Evolutionary conservation across 2,888 invertebrate genomes (phyloP).

Genomic region (Oscheius onirici): DNA sequence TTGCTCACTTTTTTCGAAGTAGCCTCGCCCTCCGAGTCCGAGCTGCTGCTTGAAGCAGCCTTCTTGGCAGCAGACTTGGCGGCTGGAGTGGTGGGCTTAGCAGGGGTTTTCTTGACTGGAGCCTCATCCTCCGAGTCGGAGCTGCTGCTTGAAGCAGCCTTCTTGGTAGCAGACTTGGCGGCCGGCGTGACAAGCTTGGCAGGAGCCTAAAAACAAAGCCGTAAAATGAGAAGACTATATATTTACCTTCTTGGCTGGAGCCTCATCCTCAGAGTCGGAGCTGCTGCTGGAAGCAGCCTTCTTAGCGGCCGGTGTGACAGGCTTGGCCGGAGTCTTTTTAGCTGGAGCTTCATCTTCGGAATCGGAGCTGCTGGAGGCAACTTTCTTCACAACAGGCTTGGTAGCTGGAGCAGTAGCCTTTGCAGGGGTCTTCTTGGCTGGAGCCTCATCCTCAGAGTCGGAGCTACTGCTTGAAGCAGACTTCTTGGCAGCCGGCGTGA

Average conservation of each 20-base stretch:
- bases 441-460: not conserved
- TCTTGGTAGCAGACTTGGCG: not conserved
- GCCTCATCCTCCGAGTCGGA: too few relatives aligned
- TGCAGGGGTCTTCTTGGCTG: not conserved
- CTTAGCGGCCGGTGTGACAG: too few relatives aligned
- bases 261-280: too few relatives aligned
- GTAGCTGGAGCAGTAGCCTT: not conserved
- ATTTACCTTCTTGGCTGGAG: conserved; percentile 24
- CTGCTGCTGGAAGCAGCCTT: too few relatives aligned
- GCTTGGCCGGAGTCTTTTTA: conserved; percentile 25
- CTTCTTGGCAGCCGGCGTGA: not conserved
- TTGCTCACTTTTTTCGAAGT: not conserved
- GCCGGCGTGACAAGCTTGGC: not conserved
- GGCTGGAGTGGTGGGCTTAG: conserved; percentile 2
- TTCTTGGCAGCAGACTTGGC: conserved; percentile 43
- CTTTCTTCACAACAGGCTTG: not conserved
- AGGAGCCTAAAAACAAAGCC: too few relatives aligned
- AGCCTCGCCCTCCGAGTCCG: not conserved
- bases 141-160: not conserved
- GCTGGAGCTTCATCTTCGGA: conserved; percentile 24
- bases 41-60: conserved; percentile 31
- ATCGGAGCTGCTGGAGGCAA: conserved; percentile 20
- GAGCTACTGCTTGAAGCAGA: not conserved
- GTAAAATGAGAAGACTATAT: too few relatives aligned
- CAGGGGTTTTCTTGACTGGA: not conserved